Percentiles rank a stretch among this genome's conserved stretches.
Evolutionary conservation across 2,888 invertebrate genomes (phyloP).

Genomic region (Schrankia costaestrigalis): DNA sequence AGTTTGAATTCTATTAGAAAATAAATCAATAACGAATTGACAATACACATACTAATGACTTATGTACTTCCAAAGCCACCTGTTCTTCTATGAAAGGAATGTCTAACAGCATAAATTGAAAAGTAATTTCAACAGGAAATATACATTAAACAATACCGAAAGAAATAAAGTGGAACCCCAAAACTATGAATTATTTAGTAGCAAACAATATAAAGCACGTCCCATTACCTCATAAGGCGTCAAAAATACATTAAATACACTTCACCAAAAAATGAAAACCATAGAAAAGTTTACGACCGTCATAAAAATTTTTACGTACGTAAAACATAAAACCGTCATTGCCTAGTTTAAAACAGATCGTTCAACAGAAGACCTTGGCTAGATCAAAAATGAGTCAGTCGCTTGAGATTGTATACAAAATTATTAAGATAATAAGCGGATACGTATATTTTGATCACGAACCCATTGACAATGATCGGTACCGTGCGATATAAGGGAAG

Average conservation of each 20-base stretch:
- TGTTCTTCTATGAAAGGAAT: too few relatives aligned
- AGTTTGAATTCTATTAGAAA: too few relatives aligned
- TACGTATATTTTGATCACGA: constrained; percentile 80
- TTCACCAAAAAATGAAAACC: constrained; percentile 19
- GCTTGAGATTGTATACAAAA: constrained; percentile 71
- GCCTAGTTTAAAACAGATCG: constrained; percentile 52
- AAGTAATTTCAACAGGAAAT: too few relatives aligned
- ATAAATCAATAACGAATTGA: too few relatives aligned
- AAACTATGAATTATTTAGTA: too few relatives aligned
- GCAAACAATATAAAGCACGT: constrained; percentile 4
- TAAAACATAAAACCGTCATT: constrained; percentile 25
- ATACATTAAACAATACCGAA: too few relatives aligned
- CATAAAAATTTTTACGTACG: constrained; percentile 16
- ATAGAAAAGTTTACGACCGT: constrained; percentile 20
- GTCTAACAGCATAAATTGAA: too few relatives aligned
- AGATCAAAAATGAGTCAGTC: constrained; percentile 73
- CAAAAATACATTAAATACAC: constrained; percentile 20
- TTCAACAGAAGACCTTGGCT: constrained; percentile 65
- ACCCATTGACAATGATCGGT: constrained; percentile 80
- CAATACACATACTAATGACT: too few relatives aligned
- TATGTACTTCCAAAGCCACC: too few relatives aligned
- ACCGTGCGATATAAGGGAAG: constrained; percentile 56
- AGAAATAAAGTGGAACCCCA: too few relatives aligned
- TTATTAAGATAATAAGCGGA: constrained; percentile 80
- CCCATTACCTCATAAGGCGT: constrained; percentile 17